These are phyloP conservation scores for Ryuthela nishihirai DNA, from an alignment of 2,888 invertebrate genomes.

Conservation along the genomic window DNA sequence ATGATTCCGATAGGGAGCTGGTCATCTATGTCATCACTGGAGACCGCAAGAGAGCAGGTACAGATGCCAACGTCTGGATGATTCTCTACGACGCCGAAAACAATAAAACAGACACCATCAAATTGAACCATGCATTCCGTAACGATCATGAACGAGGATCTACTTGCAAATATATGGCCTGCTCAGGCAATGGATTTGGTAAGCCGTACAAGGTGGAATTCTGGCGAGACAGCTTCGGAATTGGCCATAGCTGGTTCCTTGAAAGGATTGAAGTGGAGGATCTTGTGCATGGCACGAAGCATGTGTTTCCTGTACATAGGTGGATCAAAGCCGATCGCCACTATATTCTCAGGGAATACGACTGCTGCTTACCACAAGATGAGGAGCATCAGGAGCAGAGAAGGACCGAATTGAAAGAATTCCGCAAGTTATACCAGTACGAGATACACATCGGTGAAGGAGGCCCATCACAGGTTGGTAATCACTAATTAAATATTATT, in stretches of 20 bases:
- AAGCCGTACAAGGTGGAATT: slow-evolving; percentile 46
- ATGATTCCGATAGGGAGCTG: slow-evolving; percentile 19
- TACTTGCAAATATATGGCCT: slow-evolving; percentile 46
- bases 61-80: slow-evolving; percentile 52
- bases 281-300: slow-evolving; percentile 23
- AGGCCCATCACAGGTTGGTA: slow-evolving; percentile 46
- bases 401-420: slow-evolving; percentile 48
- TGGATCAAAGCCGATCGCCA: slow-evolving; percentile 50
- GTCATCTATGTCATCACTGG: slow-evolving; percentile 52
- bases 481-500: not conserved
- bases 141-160: slow-evolving; percentile 50
- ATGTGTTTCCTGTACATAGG: slow-evolving; percentile 50
- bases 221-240: slow-evolving; percentile 50
- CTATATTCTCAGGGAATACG: slow-evolving; percentile 50
- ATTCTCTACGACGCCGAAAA: slow-evolving; percentile 49
- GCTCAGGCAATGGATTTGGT: slow-evolving; percentile 25
- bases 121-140: slow-evolving; percentile 48
- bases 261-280: slow-evolving; percentile 45
- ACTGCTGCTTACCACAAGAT: slow-evolving; percentile 51
- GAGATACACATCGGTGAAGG: slow-evolving; percentile 40
- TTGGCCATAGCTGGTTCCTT: slow-evolving; percentile 51
- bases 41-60: slow-evolving; percentile 50
- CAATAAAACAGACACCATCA: slow-evolving; percentile 46
- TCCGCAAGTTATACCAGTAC: slow-evolving; percentile 46
- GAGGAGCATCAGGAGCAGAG: slow-evolving; percentile 50